A percentile compares a stretch with the other conserved stretches of the same genome.
Evolutionary conservation across 2,888 invertebrate species (phyloP).

Genomic region (Tetranychus piercei): DNA sequence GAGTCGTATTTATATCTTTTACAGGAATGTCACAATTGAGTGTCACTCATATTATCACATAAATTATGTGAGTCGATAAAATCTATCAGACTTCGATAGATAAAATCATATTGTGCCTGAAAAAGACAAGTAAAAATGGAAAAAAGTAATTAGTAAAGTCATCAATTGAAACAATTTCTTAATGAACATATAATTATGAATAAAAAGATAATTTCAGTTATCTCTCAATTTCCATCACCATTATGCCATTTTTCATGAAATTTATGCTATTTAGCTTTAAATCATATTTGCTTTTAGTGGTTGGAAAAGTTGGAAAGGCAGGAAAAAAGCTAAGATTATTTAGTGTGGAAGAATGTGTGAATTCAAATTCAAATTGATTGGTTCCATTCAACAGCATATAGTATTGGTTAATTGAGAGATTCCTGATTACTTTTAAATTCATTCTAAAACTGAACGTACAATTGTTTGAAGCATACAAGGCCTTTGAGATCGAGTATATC

Average conservation of each 20-base stretch:
- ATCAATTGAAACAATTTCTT: neutral
- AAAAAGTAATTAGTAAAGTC: neutral
- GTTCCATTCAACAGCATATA: too few relatives aligned
- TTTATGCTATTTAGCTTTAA: too few relatives aligned
- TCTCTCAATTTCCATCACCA: neutral
- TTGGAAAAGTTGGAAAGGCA: too few relatives aligned
- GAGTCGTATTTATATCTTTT: neutral
- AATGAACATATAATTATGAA: constrained; percentile 1
- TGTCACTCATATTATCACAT: constrained; percentile 27
- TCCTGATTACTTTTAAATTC: too few relatives aligned
- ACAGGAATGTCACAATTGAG: constrained; percentile 25
- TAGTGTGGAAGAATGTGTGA: neutral
- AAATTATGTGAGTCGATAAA: constrained; percentile 27
- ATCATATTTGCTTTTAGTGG: too few relatives aligned
- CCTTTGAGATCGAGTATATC: constrained; percentile 66
- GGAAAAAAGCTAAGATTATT: too few relatives aligned
- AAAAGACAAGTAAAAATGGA: constrained; percentile 29
- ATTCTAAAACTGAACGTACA: constrained; percentile 40
- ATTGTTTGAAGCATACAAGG: constrained; percentile 63
- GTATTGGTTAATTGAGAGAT: too few relatives aligned
- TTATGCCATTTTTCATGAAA: too few relatives aligned
- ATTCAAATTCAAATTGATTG: too few relatives aligned
- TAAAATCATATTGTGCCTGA: constrained; percentile 77
- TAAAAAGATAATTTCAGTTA: constrained; percentile 13
- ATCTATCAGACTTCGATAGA: constrained; percentile 60